Percentiles rank a stretch among this genome's conserved stretches.
phyloP scores from a whole-genome alignment of 2,888 invertebrate genomes.

The Eretmocerus hayati region DNA sequence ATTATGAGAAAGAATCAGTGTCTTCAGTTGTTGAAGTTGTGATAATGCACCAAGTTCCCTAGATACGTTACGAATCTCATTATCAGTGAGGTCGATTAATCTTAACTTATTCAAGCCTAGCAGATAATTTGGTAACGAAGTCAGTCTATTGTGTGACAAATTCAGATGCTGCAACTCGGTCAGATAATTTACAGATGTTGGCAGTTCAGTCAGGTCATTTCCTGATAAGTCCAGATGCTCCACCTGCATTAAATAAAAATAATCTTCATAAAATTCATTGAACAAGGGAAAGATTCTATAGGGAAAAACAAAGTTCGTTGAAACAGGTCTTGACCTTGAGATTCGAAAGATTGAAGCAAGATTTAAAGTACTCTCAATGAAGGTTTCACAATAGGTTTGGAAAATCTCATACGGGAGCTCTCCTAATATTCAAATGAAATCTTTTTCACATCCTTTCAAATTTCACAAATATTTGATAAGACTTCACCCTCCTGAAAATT shows the following conservation, averaged over 20 bases:
- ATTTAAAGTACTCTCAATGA: too few species aligned
- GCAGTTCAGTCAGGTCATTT: constrained; percentile 56
- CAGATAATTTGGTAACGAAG: constrained; percentile 50
- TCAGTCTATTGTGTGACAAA: constrained; percentile 53
- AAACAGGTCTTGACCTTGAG: too few species aligned
- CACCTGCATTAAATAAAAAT: constrained; percentile 47
- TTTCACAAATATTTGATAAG: too few species aligned
- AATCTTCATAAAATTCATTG: not conserved
- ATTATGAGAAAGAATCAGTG: constrained; percentile 61
- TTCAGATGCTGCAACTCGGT: constrained; percentile 51
- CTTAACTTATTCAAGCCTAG: constrained; percentile 53
- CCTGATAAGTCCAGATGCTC: constrained; percentile 58
- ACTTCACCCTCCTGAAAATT: too few species aligned
- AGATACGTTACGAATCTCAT: constrained; percentile 53
- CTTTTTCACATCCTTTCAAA: too few species aligned
- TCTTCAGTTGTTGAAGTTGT: constrained; percentile 48
- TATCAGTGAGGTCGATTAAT: constrained; percentile 57
- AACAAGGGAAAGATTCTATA: too few species aligned
- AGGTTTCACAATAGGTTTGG: too few species aligned
- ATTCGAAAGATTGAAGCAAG: too few species aligned
- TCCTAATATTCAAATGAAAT: too few species aligned
- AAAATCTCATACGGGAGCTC: too few species aligned
- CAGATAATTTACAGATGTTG: constrained; percentile 38
- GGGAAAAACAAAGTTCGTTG: too few species aligned
- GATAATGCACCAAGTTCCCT: constrained; percentile 26